phyloP scores from a whole-genome alignment of 1,140 invertebrate species.

The Zeugodacus cucurbitae region DNA sequence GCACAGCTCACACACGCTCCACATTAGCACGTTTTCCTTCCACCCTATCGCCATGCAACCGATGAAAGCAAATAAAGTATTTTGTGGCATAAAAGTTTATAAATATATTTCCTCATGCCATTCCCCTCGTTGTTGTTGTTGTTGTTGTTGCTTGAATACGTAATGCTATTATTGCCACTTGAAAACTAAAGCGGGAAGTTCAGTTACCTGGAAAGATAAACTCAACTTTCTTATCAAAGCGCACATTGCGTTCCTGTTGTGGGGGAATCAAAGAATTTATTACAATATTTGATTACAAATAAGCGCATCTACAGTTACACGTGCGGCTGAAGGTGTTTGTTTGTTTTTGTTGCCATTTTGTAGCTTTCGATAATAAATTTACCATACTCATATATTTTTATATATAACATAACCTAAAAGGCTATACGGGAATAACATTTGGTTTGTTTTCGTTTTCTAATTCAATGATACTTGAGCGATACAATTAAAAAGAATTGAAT shows the following conservation, averaged over 20 bases:
- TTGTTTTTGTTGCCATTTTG: too few species aligned
- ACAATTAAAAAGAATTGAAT: too few species aligned
- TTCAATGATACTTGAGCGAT: too few species aligned
- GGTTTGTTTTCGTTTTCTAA: too few species aligned
- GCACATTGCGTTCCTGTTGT: neutral
- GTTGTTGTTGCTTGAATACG: neutral
- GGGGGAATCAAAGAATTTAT: neutral
- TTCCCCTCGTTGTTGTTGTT: neutral
- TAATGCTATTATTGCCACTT: neutral
- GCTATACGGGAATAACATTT: too few species aligned
- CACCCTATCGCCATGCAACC: neutral
- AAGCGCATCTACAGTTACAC: neutral
- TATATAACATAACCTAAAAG: too few species aligned
- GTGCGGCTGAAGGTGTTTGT: too few species aligned
- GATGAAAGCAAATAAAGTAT: neutral
- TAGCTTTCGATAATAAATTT: too few species aligned
- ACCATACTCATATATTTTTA: too few species aligned
- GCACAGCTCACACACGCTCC: neutral
- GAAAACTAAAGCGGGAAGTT: neutral
- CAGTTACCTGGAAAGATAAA: conserved; percentile 15
- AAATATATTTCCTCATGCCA: neutral
- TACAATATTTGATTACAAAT: neutral
- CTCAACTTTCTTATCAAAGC: neutral
- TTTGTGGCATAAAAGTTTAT: neutral
- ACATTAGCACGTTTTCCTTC: neutral